Evolutionary conservation across 2,888 invertebrate genomes (phyloP).

Genomic region (Metalampra italica): DNA sequence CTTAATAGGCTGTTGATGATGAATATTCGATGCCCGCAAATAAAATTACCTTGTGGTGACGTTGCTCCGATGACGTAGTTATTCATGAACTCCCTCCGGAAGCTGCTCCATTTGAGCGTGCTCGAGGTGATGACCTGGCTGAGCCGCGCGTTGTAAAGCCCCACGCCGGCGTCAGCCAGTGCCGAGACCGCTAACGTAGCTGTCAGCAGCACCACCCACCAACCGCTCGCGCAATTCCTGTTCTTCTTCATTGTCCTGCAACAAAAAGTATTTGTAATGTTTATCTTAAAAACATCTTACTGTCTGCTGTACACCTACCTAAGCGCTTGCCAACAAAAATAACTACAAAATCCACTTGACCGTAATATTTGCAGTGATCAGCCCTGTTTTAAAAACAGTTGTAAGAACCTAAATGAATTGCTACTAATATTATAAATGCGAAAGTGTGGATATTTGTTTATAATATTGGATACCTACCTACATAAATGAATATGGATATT

Average conservation of each 20-base stretch:
- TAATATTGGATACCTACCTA: too few species aligned
- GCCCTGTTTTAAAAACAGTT: background rate
- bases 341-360: background rate
- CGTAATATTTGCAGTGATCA: background rate
- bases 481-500: too few species aligned
- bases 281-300: too few species aligned
- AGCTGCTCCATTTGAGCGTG: constrained; percentile 86
- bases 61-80: constrained; percentile 83
- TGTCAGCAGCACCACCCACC: constrained; percentile 61
- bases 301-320: too few species aligned
- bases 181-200: constrained; percentile 50
- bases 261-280: background rate
- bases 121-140: constrained; percentile 88
- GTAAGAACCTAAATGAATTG: background rate
- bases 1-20: too few species aligned
- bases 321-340: too few species aligned
- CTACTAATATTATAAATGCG: too few species aligned
- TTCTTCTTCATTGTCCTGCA: constrained; percentile 50
- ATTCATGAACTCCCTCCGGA: constrained; percentile 55
- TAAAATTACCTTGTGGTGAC: constrained; percentile 50
- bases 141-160: constrained; percentile 62
- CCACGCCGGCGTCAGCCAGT: constrained; percentile 52
- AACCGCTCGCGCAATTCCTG: constrained; percentile 54
- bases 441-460: too few species aligned
- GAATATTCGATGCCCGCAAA: too few species aligned